Evolutionary conservation across 2,888 invertebrate species (phyloP), one percentile per base, ranked within the genome.

Genomic region (Heliconius sara): DNA sequence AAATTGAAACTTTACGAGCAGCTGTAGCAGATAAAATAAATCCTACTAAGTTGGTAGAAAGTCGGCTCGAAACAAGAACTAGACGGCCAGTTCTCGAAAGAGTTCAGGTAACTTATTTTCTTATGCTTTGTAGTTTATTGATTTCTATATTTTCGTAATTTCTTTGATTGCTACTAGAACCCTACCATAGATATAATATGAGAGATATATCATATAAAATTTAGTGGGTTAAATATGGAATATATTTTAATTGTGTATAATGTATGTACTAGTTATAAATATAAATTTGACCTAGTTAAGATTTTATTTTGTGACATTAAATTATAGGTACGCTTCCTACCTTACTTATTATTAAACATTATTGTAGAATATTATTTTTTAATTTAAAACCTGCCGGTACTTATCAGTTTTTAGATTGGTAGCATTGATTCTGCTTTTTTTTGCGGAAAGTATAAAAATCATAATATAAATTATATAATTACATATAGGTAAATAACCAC

Each of bases 41-140:
- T 87, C 97, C 97, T 0, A 95, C 97, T 67, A 99, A 98, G 89
- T 93, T 99, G 84, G 98, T 97, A 9, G 98, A 99, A 91, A 98
- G 98, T 0, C 96, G 99, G 76, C 95, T 98, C 75, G 98, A 98
- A 90, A 98, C 97, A 88, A 95, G 98, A 76, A 97, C 97, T 1
- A 96, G 97, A 88, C 95, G 98, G 76, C 97, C 97, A 0, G 97
- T 97, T 25, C 96, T 97, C 79, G 98, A 99, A 88, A 91, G 94
- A 85, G 95, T 95, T 4, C 92, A 92, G 87, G 93, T 91, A 83
- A 83, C 13, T 27, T 22, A 52, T 52, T 52, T 22, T 52, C 52
- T 7, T 52, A 52, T 19, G 19, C 19, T 52, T 52, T 19, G 47
- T 9, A 39, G 34, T 39, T 39, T 39, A 39, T 0, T 39, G 34